A percentile compares a stretch with the other conserved stretches of the same genome.
Conservation (phyloP, 35 echinoderm and acorn worm species). For the Apostichopus japonicus region DNA sequence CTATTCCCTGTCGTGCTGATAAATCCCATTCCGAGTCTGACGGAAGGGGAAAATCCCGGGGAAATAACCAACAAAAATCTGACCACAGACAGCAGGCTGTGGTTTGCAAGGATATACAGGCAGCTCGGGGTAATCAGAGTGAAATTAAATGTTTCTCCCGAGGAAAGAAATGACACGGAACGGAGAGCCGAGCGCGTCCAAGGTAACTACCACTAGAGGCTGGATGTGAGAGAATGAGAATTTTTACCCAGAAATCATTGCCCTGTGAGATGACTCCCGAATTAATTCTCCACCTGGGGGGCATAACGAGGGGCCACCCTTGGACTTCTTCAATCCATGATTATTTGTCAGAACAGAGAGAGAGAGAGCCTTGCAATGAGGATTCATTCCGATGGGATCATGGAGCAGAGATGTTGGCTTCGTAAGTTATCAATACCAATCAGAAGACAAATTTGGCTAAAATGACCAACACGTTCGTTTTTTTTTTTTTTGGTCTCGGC, state of each 20-base stretch:
- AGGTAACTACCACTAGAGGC: not conserved
- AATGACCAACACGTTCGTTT: not conserved
- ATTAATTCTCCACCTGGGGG: constrained; percentile 40
- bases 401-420: too few species aligned
- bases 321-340: not conserved
- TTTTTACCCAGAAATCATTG: constrained; percentile 45
- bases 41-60: not conserved
- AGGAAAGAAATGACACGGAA: not conserved
- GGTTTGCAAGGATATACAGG: not conserved
- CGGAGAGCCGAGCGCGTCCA: not conserved
- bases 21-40: too few species aligned
- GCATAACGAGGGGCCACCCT: constrained; percentile 25
- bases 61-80: not conserved
- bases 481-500: not conserved
- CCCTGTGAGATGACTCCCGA: constrained; percentile 7
- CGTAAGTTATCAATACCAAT: too few species aligned
- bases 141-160: constrained; percentile 35
- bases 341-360: too few species aligned
- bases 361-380: too few species aligned
- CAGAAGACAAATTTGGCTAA: too few species aligned
- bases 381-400: too few species aligned
- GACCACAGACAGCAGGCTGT: not conserved
- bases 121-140: not conserved
- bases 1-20: too few species aligned
- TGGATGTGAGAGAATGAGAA: constrained; percentile 11